These are phyloP conservation scores for Pseudorhiza aurosa DNA, from an alignment of 30 jellyfish, hydroid and myxozoan species.

Conservation along the genomic window DNA sequence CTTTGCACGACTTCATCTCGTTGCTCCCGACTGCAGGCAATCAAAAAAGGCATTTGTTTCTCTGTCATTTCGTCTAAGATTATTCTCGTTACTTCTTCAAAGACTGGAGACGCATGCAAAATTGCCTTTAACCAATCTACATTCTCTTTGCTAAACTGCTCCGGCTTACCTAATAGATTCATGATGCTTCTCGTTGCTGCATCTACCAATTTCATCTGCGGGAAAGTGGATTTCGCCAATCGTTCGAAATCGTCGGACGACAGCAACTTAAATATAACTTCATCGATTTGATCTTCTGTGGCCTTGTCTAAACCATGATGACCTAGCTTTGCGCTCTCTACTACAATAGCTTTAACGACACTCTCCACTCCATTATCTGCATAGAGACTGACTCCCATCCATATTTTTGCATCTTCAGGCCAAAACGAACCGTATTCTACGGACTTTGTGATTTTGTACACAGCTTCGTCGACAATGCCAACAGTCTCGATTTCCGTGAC, in stretches of 20 bases:
- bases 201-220: background rate
- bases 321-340: background rate
- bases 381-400: background rate
- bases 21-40: background rate
- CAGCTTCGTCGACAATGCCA: background rate
- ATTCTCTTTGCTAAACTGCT: background rate
- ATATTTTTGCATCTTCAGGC: background rate
- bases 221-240: constrained; percentile 1
- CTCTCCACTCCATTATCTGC: background rate
- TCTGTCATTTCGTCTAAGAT: background rate
- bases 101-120: background rate
- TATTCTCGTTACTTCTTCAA: background rate
- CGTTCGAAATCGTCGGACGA: background rate
- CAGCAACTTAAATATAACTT: background rate
- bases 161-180: background rate
- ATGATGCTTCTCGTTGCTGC: background rate
- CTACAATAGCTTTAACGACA: background rate
- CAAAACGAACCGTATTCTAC: background rate
- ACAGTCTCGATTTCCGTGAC: background rate
- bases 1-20: background rate
- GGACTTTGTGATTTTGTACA: background rate
- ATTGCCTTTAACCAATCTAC: background rate
- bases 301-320: background rate
- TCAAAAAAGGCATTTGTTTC: background rate
- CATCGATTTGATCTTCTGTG: background rate